phyloP scores from a whole-genome alignment of 1,140 invertebrate genomes.

The Muscidifurax raptorellus region DNA sequence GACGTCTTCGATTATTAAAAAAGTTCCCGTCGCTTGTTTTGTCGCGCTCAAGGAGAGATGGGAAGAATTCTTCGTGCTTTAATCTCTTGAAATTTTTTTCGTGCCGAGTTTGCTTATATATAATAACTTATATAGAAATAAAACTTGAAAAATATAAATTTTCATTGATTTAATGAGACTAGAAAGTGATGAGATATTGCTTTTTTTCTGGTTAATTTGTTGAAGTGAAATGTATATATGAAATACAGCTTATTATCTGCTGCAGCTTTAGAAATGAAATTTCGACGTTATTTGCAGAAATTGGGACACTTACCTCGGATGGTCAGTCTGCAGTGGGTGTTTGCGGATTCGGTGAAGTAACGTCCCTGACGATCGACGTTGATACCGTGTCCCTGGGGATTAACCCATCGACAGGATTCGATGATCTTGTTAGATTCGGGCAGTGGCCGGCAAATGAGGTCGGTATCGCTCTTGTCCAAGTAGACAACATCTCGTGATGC shows the following conservation, averaged over 20 bases:
- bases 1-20: constrained; percentile 37
- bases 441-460: constrained; percentile 58
- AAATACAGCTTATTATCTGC: too few relatives aligned
- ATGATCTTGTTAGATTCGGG: constrained; percentile 59
- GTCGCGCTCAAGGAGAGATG: background rate
- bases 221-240: too few relatives aligned
- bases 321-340: constrained; percentile 60
- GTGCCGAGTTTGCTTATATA: too few relatives aligned
- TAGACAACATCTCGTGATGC: constrained; percentile 49
- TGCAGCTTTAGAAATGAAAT: background rate
- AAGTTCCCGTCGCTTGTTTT: constrained; percentile 11
- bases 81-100: background rate
- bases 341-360: constrained; percentile 57
- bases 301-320: constrained; percentile 61
- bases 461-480: constrained; percentile 30
- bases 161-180: too few relatives aligned
- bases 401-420: constrained; percentile 69
- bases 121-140: too few relatives aligned
- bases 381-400: constrained; percentile 65
- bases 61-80: background rate
- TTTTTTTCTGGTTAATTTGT: too few relatives aligned
- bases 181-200: too few relatives aligned
- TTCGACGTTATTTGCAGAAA: background rate
- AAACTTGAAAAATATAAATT: too few relatives aligned
- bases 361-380: constrained; percentile 56